Conservation (phyloP, 2,797 vertebrate species). For the Karalla daura region DNA sequence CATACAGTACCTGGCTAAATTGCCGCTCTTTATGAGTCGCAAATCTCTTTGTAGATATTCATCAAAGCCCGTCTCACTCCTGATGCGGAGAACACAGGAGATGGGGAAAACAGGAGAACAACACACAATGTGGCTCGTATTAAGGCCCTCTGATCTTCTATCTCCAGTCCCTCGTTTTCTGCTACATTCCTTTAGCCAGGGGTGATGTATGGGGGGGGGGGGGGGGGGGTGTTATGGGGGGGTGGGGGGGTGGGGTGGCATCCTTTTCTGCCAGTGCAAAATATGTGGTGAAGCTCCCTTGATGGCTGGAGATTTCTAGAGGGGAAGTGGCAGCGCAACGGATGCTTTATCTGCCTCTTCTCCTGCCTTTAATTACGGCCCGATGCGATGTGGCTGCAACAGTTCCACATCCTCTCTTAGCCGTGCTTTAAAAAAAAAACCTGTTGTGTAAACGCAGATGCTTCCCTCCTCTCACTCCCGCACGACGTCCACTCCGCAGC, state of each 20-base stretch:
- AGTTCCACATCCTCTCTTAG: background rate
- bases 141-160: slow-evolving; percentile 76
- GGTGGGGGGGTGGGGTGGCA: slow-evolving; percentile 10
- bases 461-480: slow-evolving; percentile 14
- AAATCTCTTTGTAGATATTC: slow-evolving; percentile 79
- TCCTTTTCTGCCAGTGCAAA: slow-evolving; percentile 41
- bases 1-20: slow-evolving; percentile 79
- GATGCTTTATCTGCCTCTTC: slow-evolving; percentile 18
- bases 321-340: slow-evolving; percentile 12
- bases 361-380: slow-evolving; percentile 4
- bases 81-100: slow-evolving; percentile 66
- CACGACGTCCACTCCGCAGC: slow-evolving; percentile 29
- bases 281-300: slow-evolving; percentile 40
- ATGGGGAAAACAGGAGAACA: slow-evolving; percentile 65
- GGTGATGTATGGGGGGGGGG: slow-evolving; percentile 54
- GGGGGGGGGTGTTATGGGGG: slow-evolving; percentile 19
- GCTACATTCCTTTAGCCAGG: slow-evolving; percentile 72
- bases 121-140: slow-evolving; percentile 73
- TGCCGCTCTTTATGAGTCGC: slow-evolving; percentile 69
- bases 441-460: slow-evolving; percentile 21
- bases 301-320: slow-evolving; percentile 43
- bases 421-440: slow-evolving; percentile 8
- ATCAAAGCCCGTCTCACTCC: slow-evolving; percentile 73
- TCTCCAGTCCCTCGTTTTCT: slow-evolving; percentile 70
- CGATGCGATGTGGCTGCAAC: slow-evolving; percentile 6